These are phyloP conservation scores for Xylophagus ater DNA, from an alignment of 2,888 invertebrate species.

Conservation along the genomic window DNA sequence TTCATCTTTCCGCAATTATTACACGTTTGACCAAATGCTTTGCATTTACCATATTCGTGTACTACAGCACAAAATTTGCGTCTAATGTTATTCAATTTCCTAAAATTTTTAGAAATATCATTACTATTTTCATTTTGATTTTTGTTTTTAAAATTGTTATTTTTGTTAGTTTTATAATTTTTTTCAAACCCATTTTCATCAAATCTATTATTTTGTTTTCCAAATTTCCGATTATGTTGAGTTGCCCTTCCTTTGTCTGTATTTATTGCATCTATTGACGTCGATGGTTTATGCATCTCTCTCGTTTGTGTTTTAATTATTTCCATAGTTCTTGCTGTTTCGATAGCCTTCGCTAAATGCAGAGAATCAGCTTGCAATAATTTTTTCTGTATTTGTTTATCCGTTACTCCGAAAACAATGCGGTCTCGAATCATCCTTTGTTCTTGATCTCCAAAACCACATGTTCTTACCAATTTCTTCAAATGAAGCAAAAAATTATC, in stretches of 20 bases:
- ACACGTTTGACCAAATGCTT: too few relatives aligned
- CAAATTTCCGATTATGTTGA: background rate
- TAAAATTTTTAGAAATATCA: too few relatives aligned
- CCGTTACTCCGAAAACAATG: conserved; percentile 8
- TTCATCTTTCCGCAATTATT: too few relatives aligned
- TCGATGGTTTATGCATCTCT: background rate
- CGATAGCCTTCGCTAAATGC: conserved; percentile 1
- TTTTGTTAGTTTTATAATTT: too few relatives aligned
- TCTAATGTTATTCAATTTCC: too few relatives aligned
- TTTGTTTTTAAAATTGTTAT: too few relatives aligned
- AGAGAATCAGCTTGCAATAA: conserved; percentile 3
- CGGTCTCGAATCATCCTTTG: conserved; percentile 7
- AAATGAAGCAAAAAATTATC: conserved; percentile 9
- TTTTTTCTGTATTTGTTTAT: conserved; percentile 5
- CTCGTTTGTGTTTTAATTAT: background rate
- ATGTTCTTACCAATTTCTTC: conserved; percentile 5
- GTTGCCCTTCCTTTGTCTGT: background rate
- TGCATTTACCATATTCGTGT: too few relatives aligned
- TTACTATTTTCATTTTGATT: too few relatives aligned
- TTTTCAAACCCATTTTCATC: too few relatives aligned
- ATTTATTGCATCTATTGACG: background rate
- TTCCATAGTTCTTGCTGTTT: background rate
- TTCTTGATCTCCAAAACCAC: conserved; percentile 5
- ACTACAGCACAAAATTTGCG: too few relatives aligned
- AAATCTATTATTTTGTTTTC: too few relatives aligned